These are phyloP conservation scores for Henricia sp. DNA, from an alignment of 53 echinoderm and acorn worm species.

Conservation along the genomic window DNA sequence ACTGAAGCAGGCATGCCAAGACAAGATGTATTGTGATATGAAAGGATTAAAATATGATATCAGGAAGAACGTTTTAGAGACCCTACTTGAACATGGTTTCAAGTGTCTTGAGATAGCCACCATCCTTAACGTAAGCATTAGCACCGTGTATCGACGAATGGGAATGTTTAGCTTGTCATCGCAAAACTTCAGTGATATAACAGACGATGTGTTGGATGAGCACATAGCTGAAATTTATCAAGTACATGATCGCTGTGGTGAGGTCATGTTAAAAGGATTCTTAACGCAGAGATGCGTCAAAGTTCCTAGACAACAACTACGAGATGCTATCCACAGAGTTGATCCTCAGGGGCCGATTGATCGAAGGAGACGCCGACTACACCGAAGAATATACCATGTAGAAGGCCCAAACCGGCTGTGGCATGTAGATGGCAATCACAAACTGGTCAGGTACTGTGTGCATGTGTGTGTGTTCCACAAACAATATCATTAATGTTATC, in stretches of 20 bases:
- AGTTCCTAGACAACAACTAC: neutral
- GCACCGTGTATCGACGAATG: no score
- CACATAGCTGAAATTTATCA: neutral
- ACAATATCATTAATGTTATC: no score
- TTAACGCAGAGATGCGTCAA: neutral
- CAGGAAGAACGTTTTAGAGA: no score
- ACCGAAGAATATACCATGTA: constrained; percentile 47
- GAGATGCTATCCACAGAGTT: neutral
- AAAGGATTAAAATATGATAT: no score
- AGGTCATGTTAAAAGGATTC: neutral
- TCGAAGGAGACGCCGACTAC: constrained; percentile 21
- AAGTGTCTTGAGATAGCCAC: no score
- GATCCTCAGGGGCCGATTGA: constrained; percentile 2
- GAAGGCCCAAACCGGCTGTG: constrained; percentile 52
- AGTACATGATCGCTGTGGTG: neutral
- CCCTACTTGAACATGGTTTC: no score
- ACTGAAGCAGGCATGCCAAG: no score
- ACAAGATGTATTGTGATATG: no score
- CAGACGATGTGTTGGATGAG: neutral
- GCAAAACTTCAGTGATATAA: neutral
- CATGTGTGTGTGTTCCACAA: no score
- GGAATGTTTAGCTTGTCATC: no score
- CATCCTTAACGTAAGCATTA: no score
- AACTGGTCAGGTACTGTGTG: constrained; percentile 55
- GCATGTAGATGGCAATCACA: constrained; percentile 74